These are phyloP conservation scores for Kryptopterus vitreolus DNA, from an alignment of 2,797 vertebrate species.

Conservation along the genomic window DNA sequence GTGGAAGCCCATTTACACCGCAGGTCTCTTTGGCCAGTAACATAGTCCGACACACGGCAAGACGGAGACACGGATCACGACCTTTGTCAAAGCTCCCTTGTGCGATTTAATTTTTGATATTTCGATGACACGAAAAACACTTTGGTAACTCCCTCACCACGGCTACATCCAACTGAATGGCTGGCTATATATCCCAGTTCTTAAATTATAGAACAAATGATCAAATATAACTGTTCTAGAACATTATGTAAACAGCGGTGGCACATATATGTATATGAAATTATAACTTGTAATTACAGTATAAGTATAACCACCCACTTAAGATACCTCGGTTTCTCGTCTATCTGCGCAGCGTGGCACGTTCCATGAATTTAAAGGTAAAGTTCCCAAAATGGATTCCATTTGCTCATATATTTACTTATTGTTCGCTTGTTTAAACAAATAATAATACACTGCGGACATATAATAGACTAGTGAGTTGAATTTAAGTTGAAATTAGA, in stretches of 20 bases:
- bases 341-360: slow-evolving; percentile 58
- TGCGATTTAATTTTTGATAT: slow-evolving; percentile 55
- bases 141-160: slow-evolving; percentile 40
- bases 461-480: slow-evolving; percentile 24
- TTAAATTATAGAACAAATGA: slow-evolving; percentile 29
- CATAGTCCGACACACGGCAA: slow-evolving; percentile 55
- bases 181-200: slow-evolving; percentile 10
- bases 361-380: slow-evolving; percentile 65
- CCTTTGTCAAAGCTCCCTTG: slow-evolving; percentile 52
- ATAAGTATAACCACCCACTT: slow-evolving; percentile 4
- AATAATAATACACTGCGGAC: too few relatives aligned
- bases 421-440: not conserved
- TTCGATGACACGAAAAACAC: slow-evolving; percentile 51
- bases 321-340: slow-evolving; percentile 36
- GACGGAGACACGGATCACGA: slow-evolving; percentile 55
- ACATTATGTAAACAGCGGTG: slow-evolving; percentile 39
- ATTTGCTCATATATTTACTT: not conserved
- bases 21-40: slow-evolving; percentile 51
- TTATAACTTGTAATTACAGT: slow-evolving; percentile 28
- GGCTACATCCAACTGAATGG: slow-evolving; percentile 20
- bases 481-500: slow-evolving; percentile 60
- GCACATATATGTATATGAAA: not conserved
- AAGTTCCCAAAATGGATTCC: not conserved
- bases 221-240: not conserved
- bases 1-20: slow-evolving; percentile 56